phyloP scores from a whole-genome alignment of 2,113 vertebrate genomes.

The Hippocampus mohnikei region DNA sequence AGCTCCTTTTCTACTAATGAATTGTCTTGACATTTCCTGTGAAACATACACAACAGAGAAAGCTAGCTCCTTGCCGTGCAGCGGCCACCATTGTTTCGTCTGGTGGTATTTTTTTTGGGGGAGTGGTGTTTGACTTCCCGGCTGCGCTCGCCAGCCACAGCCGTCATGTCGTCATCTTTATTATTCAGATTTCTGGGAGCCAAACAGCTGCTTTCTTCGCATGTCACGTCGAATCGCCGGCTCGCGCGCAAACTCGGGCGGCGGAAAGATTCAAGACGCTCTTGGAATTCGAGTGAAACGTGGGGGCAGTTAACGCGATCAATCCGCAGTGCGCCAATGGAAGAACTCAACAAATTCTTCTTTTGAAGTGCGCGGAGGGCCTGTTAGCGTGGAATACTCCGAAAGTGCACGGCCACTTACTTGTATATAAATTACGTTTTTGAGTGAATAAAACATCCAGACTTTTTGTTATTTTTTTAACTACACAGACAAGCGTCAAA shows the following conservation, averaged over 20 bases:
- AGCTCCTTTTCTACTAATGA: neutral
- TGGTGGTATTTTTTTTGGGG: slow-evolving; percentile 48
- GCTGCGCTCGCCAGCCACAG: slow-evolving; percentile 55
- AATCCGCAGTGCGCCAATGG: slow-evolving; percentile 9
- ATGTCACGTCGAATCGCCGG: slow-evolving; percentile 64
- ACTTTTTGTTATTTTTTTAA: slow-evolving; percentile 47
- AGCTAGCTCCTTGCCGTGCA: slow-evolving; percentile 40
- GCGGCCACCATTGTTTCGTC: slow-evolving; percentile 52
- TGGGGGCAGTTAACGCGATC: neutral
- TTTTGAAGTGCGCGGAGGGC: slow-evolving; percentile 37
- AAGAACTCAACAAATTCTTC: slow-evolving; percentile 22
- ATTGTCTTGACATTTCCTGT: neutral
- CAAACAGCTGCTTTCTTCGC: slow-evolving; percentile 73
- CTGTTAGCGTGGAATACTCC: slow-evolving; percentile 36
- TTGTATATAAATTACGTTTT: slow-evolving; percentile 57
- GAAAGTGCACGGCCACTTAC: slow-evolving; percentile 19
- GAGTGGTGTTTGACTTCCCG: slow-evolving; percentile 44
- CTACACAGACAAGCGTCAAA: slow-evolving; percentile 44
- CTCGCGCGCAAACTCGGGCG: slow-evolving; percentile 46
- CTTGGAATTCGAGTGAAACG: slow-evolving; percentile 16
- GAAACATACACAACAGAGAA: slow-evolving; percentile 15
- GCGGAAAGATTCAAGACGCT: slow-evolving; percentile 35
- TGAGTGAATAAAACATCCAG: slow-evolving; percentile 60
- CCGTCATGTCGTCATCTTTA: slow-evolving; percentile 63
- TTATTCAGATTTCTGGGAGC: slow-evolving; percentile 65